Evolutionary conservation across 1,140 invertebrate species (phyloP).

Genomic region (Metopolophium dirhodum): DNA sequence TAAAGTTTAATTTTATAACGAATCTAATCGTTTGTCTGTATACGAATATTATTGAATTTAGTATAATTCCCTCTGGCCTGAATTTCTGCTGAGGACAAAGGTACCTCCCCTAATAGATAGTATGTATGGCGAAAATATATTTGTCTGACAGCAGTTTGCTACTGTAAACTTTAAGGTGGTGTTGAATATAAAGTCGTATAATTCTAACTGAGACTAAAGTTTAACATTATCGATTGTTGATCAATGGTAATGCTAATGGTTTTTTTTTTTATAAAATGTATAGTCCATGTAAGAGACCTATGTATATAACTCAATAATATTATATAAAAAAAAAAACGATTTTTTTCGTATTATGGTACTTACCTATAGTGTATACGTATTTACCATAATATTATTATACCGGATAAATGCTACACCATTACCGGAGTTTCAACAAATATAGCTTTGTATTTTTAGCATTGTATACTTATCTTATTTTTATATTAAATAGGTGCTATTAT

Average conservation of each 20-base stretch:
- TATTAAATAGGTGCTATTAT: background rate
- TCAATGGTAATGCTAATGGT: background rate
- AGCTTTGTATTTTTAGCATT: background rate
- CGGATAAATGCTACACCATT: background rate
- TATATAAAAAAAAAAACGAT: background rate
- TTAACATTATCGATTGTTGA: background rate
- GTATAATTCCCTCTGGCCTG: background rate
- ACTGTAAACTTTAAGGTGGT: background rate
- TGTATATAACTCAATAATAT: background rate
- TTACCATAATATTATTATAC: background rate
- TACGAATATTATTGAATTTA: background rate
- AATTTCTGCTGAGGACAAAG: background rate
- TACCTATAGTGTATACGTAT: background rate
- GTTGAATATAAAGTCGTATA: background rate
- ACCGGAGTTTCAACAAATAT: background rate
- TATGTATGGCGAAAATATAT: background rate
- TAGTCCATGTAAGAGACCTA: too few species aligned
- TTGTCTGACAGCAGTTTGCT: background rate
- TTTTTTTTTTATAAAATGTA: background rate
- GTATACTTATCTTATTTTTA: background rate
- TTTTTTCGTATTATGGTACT: background rate
- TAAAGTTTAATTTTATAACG: background rate
- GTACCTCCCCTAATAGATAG: background rate
- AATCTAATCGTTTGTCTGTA: background rate
- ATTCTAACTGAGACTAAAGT: background rate